Conservation (phyloP, 2,113 vertebrate genomes). For the Litocranius walleri region DNA sequence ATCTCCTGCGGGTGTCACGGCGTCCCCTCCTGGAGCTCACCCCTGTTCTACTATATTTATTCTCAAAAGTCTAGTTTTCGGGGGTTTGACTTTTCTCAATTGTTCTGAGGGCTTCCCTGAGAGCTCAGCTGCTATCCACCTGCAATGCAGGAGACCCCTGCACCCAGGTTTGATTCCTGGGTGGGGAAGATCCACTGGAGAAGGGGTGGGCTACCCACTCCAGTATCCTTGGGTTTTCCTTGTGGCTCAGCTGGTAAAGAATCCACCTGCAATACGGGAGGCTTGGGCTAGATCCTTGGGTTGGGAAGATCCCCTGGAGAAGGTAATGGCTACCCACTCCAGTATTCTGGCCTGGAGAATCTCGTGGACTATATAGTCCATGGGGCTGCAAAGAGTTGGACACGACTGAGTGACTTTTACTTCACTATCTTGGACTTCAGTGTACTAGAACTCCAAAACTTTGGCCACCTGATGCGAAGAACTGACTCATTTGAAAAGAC, state of each 20-base stretch:
- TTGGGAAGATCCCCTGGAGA: neutral
- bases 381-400: neutral
- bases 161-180: neutral
- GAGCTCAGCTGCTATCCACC: neutral
- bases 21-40: rapidly evolving
- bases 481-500: neutral
- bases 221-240: neutral
- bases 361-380: neutral
- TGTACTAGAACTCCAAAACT: neutral
- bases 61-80: neutral
- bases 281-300: neutral
- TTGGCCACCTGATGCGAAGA: neutral
- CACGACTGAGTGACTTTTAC: neutral
- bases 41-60: rapidly evolving
- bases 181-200: neutral
- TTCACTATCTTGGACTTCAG: neutral
- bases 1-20: rapidly evolving
- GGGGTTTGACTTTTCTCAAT: neutral
- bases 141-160: neutral
- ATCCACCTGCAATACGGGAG: neutral
- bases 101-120: neutral
- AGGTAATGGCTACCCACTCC: neutral
- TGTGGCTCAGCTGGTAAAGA: neutral
- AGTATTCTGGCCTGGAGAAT: neutral
- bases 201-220: neutral